These are phyloP conservation scores for Reinhardtius hippoglossoides DNA, from an alignment of 2,113 vertebrate species.

Conservation along the genomic window DNA sequence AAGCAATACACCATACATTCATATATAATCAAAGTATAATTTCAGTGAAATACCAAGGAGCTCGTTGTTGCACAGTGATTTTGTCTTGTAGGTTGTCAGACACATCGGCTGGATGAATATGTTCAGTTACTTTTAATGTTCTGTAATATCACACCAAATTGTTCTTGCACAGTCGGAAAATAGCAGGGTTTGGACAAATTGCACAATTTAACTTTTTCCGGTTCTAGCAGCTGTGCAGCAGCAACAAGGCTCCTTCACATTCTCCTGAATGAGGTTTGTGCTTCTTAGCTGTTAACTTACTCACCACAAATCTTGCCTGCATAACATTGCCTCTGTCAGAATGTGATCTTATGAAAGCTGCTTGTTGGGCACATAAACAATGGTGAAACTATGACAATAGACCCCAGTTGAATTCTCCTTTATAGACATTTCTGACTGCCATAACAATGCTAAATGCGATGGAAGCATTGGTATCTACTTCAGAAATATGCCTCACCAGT, in stretches of 20 bases:
- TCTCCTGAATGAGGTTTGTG: background rate
- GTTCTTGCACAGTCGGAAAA: background rate
- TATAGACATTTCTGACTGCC: background rate
- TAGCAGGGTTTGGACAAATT: background rate
- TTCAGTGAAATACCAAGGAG: too few species aligned
- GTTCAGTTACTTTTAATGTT: too few species aligned
- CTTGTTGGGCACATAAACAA: too few species aligned
- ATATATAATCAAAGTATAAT: too few species aligned
- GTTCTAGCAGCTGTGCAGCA: background rate
- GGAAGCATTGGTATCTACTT: background rate
- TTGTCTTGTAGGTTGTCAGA: background rate
- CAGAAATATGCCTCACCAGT: constrained; percentile 81
- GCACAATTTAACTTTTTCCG: background rate
- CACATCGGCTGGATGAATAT: background rate
- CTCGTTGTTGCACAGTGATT: too few species aligned
- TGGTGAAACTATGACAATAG: background rate
- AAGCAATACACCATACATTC: too few species aligned
- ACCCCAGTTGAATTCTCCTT: background rate
- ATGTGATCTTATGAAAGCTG: too few species aligned
- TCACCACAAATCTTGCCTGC: too few species aligned
- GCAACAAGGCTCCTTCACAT: background rate
- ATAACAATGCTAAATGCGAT: background rate
- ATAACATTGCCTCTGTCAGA: too few species aligned
- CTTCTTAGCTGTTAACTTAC: background rate
- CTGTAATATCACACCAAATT: background rate